These are phyloP conservation scores for Neosilurus mollespiculum DNA, from an alignment of 2,797 vertebrate genomes.

Conservation along the genomic window DNA sequence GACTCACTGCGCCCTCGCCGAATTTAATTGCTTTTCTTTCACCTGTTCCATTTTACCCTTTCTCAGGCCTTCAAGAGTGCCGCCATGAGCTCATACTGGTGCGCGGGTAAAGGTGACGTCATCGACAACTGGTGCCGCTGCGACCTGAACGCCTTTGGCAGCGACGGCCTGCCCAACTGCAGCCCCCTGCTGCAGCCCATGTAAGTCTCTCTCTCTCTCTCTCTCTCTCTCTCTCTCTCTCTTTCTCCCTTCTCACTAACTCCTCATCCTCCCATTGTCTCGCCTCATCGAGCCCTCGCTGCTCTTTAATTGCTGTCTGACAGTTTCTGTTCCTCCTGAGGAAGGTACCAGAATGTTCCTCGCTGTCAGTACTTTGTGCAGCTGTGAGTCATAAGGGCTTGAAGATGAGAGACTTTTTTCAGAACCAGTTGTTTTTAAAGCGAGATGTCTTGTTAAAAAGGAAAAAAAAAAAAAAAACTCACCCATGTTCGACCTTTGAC, in stretches of 20 bases:
- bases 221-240: slow-evolving; percentile 58
- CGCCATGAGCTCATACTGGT: slow-evolving; percentile 99
- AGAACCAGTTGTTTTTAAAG: neutral
- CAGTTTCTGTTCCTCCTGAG: slow-evolving; percentile 32
- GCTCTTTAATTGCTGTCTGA: slow-evolving; percentile 71
- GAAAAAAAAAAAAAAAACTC: neutral
- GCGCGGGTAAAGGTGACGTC: slow-evolving; percentile 96
- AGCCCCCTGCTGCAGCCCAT: slow-evolving; percentile 89
- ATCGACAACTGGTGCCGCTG: slow-evolving; percentile 99
- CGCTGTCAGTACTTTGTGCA: slow-evolving; percentile 14
- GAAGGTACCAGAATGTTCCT: slow-evolving; percentile 20
- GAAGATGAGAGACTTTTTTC: slow-evolving; percentile 1
- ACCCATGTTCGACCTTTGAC: neutral
- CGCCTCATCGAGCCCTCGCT: neutral
- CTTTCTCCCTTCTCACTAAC: neutral
- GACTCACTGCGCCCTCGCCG: slow-evolving; percentile 46
- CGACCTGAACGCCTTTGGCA: slow-evolving; percentile 93
- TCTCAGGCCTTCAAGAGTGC: slow-evolving; percentile 90
- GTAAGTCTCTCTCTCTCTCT: slow-evolving; percentile 74
- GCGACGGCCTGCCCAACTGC: slow-evolving; percentile 94
- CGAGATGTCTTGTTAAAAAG: neutral
- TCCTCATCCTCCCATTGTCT: neutral
- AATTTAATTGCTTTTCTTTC: slow-evolving; percentile 76
- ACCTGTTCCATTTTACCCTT: slow-evolving; percentile 66
- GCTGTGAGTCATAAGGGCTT: slow-evolving; percentile 7